phyloP scores from a whole-genome alignment of 2,797 vertebrate genomes.

The Microhierax caerulescens region DNA sequence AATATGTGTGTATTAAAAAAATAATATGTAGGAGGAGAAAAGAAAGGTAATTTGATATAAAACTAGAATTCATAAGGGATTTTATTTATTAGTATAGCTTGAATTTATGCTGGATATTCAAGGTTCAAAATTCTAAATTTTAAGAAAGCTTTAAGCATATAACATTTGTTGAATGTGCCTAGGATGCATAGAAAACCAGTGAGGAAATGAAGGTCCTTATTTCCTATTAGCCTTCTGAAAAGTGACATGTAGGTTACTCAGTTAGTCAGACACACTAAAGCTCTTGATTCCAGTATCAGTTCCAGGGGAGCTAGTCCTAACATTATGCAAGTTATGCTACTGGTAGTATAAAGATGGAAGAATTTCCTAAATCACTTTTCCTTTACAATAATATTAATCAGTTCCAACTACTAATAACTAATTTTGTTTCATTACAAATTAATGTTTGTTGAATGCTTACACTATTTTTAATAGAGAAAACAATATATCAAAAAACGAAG shows the following conservation, averaged over 20 bases:
- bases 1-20: not conserved
- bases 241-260: not conserved
- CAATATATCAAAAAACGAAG: not conserved
- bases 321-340: not conserved
- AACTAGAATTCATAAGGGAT: not conserved
- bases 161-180: not conserved
- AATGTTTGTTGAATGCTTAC: not conserved
- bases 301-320: not conserved
- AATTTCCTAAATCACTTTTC: not conserved
- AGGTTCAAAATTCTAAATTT: not conserved
- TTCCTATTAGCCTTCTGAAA: not conserved
- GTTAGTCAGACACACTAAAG: not conserved
- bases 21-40: not conserved
- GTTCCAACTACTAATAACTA: conserved; percentile 17
- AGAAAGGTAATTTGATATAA: not conserved
- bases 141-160: not conserved
- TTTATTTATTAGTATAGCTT: not conserved
- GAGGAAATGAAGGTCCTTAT: not conserved
- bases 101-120: not conserved
- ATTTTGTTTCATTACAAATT: not conserved
- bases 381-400: conserved; percentile 3
- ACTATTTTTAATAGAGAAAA: not conserved
- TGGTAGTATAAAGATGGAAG: not conserved
- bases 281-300: not conserved
- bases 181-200: not conserved